Evolutionary conservation across 2,113 vertebrate species (phyloP), one percentile per base, ranked within the genome.

Genomic region (Elachura formosa): DNA sequence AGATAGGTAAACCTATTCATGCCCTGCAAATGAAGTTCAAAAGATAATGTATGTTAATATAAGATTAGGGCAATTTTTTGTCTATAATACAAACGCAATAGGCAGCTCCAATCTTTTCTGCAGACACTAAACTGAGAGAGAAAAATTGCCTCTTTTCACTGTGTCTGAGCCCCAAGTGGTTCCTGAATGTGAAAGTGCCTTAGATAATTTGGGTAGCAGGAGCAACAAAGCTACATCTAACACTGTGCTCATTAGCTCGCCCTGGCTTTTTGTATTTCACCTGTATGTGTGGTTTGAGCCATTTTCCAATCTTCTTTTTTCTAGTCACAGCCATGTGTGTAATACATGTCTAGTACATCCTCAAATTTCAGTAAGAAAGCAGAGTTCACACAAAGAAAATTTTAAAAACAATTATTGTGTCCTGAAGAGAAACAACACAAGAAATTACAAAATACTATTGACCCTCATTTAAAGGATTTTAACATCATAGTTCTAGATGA

Each of bases 91-190:
- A 28, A 46, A 72, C 21, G 55, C 52, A 87, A 75, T 46, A 59
- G 88, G 73, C 55, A 92, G 62, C 49, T 68, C n/a, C 66, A 80
- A 68, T 85, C 20, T 90, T 73, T 80, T 76, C 72, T 83, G 59
- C 17, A 76, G 72, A 61, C 23, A 11, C 20, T 92, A 80, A 93
- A 82, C 49, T 54, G 21, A 52, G 33, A 86, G 49, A 79, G 54
- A 92, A 86, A 90, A 84, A 74, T 25, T 74, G 24, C 34, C 69
- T 62, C 28, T 62, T 89, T 94, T 81, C 43, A 66, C 33, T 48
- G 12, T 15, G 36, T 63, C 84, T 80, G 38, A 54, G 41, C 8
- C 12, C 67, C 33, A 74, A 69, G 52, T 80, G 43, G n/a, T 36
- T 78, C 41, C 40, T 68, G 31, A 89, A 72, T 34, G n/a, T 71